Conservation (phyloP, 2,888 invertebrate species). For the Helleia helle region DNA sequence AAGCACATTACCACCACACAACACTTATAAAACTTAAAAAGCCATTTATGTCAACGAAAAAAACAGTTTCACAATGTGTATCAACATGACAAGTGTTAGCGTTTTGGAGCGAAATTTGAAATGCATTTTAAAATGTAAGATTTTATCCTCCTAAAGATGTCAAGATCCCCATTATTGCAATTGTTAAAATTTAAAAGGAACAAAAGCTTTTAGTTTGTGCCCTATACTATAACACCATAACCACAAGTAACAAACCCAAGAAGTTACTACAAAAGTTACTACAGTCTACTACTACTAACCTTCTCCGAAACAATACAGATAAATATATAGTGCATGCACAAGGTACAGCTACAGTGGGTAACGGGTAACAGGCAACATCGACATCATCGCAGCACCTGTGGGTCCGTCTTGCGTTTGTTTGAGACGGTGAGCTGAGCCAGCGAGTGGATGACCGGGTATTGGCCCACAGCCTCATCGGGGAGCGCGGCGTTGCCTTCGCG, state of each 20-base stretch:
- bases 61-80: too few relatives aligned
- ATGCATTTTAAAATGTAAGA: too few relatives aligned
- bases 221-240: not conserved
- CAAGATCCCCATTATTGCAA: too few relatives aligned
- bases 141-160: too few relatives aligned
- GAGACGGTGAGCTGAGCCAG: slow-evolving; percentile 72
- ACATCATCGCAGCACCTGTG: slow-evolving; percentile 50
- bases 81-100: too few relatives aligned
- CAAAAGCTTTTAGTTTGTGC: not conserved
- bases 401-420: slow-evolving; percentile 62
- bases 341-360: slow-evolving; percentile 23
- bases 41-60: too few relatives aligned
- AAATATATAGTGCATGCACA: slow-evolving; percentile 39
- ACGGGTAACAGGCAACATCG: slow-evolving; percentile 8
- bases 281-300: slow-evolving; percentile 19
- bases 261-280: not conserved
- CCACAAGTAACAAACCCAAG: slow-evolving; percentile 3
- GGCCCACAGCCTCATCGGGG: slow-evolving; percentile 67
- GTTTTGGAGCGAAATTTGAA: too few relatives aligned
- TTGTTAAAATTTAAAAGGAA: too few relatives aligned
- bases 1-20: too few relatives aligned
- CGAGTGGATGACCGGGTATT: slow-evolving; percentile 75
- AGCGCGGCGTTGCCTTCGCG: slow-evolving; percentile 87
- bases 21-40: too few relatives aligned
- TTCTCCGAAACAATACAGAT: slow-evolving; percentile 16